Conservation (phyloP, 1,140 invertebrate species). For the Drosophila miranda region DNA sequence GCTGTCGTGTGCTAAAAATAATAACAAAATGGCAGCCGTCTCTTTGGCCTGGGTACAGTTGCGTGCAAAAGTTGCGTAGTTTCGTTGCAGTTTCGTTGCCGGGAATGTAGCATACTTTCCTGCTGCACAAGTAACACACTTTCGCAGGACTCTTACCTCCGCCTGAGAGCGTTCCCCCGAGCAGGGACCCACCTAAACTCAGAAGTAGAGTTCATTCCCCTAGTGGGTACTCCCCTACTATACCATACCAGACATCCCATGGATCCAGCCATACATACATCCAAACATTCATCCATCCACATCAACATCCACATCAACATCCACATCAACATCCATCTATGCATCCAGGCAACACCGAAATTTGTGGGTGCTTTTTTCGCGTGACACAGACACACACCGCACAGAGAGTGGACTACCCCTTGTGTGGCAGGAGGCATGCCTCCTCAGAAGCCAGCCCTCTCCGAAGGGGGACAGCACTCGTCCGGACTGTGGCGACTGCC, state of each 20-base stretch:
- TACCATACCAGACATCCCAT: too few species aligned
- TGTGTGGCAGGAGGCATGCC: slow-evolving; percentile 2
- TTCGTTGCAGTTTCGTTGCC: slow-evolving; percentile 25
- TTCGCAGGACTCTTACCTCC: background rate
- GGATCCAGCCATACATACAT: background rate
- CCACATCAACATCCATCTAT: slow-evolving; percentile 9
- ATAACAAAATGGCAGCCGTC: slow-evolving; percentile 53
- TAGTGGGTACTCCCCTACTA: background rate
- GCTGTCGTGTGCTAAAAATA: slow-evolving; percentile 63
- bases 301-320: background rate
- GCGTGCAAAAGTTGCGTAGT: slow-evolving; percentile 51
- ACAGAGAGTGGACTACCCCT: slow-evolving; percentile 20
- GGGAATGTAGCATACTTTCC: slow-evolving; percentile 27
- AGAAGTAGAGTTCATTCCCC: background rate
- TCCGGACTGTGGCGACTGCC: slow-evolving; percentile 30
- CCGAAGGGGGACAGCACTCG: background rate
- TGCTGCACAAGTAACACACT: slow-evolving; percentile 34
- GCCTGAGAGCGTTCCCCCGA: background rate
- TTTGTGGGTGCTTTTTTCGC: slow-evolving; percentile 46
- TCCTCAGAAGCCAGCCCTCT: slow-evolving; percentile 17
- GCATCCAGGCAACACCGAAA: slow-evolving; percentile 6
- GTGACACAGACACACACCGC: slow-evolving; percentile 19
- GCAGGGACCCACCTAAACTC: too few species aligned
- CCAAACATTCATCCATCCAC: background rate
- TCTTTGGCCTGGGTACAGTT: slow-evolving; percentile 53